A percentile compares a stretch with the other conserved stretches of the same genome.
phyloP scores from a whole-genome alignment of 2,113 vertebrate genomes.

The Xiphophorus hellerii region DNA sequence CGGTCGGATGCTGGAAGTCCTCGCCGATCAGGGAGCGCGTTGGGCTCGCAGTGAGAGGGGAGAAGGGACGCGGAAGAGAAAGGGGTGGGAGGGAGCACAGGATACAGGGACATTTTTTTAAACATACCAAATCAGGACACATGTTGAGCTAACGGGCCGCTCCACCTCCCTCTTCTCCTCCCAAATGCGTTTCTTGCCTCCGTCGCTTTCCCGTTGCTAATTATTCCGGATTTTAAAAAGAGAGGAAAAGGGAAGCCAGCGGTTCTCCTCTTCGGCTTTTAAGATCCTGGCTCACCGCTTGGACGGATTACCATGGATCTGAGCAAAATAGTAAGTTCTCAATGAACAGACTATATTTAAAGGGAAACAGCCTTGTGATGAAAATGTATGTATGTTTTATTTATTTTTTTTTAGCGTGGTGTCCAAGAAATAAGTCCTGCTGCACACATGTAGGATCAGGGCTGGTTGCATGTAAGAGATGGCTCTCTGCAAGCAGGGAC shows the following conservation, averaged over 20 bases:
- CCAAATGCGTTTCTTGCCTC: constrained; percentile 63
- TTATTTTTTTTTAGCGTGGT: constrained; percentile 26
- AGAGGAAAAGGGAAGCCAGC: constrained; percentile 32
- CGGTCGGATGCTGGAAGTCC: constrained; percentile 60
- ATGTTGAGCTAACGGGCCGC: constrained; percentile 78
- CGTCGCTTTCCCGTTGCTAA: constrained; percentile 55
- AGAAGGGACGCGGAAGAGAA: constrained; percentile 48
- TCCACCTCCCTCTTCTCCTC: constrained; percentile 55
- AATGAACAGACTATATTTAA: not conserved
- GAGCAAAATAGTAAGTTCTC: constrained; percentile 80
- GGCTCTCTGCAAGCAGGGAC: constrained; percentile 41
- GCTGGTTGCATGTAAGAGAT: constrained; percentile 24
- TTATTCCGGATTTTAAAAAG: constrained; percentile 36
- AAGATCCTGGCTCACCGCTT: constrained; percentile 14
- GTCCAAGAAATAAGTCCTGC: constrained; percentile 43
- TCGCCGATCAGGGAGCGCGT: constrained; percentile 39
- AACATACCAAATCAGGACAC: constrained; percentile 76
- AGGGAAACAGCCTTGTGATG: not conserved
- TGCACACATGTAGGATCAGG: not conserved
- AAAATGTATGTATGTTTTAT: not conserved
- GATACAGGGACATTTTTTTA: constrained; percentile 53
- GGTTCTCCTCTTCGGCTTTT: constrained; percentile 37
- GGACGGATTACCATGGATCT: constrained; percentile 74
- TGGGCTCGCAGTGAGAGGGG: constrained; percentile 31
- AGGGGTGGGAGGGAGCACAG: constrained; percentile 26